Evolutionary conservation across 2,888 invertebrate genomes (phyloP).

Genomic region (Lottia gigantea): DNA sequence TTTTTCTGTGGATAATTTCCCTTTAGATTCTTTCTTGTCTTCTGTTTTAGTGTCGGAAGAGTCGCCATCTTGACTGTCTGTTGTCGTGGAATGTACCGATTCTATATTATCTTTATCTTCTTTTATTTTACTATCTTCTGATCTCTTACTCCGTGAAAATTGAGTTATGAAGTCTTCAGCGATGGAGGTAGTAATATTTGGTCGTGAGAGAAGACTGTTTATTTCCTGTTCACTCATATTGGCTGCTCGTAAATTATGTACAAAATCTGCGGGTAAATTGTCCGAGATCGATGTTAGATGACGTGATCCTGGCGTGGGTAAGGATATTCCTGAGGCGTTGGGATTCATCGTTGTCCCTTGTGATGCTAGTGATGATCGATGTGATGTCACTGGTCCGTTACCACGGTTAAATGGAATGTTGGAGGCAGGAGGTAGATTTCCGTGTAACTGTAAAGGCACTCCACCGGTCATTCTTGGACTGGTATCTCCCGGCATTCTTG

Average conservation of each 20-base stretch:
- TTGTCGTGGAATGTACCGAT: too few relatives aligned
- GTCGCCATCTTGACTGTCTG: background rate
- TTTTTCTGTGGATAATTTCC: background rate
- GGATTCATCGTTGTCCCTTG: slow-evolving; percentile 13
- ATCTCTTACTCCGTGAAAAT: slow-evolving; percentile 69
- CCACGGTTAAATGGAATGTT: slow-evolving; percentile 42
- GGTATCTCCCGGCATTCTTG: slow-evolving; percentile 21
- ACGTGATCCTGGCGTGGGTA: slow-evolving; percentile 19
- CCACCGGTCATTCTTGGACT: slow-evolving; percentile 31
- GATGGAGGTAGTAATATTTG: slow-evolving; percentile 71
- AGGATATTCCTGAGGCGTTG: slow-evolving; percentile 22
- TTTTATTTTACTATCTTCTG: slow-evolving; percentile 25
- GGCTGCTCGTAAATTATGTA: slow-evolving; percentile 31
- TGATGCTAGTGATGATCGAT: slow-evolving; percentile 35
- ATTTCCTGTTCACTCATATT: slow-evolving; percentile 78
- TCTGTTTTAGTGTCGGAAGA: background rate
- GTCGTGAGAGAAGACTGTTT: slow-evolving; percentile 79
- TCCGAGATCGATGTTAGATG: slow-evolving; percentile 28
- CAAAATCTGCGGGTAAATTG: slow-evolving; percentile 35
- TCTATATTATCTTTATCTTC: background rate
- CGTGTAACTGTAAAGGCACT: slow-evolving; percentile 33
- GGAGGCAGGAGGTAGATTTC: slow-evolving; percentile 29
- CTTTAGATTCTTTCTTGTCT: background rate
- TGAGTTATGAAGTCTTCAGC: slow-evolving; percentile 90
- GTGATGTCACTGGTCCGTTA: slow-evolving; percentile 20